Percentiles rank a stretch among this genome's conserved stretches.
Evolutionary conservation across 2,113 vertebrate genomes (phyloP).

Genomic region (Rousettus leschenaultii): DNA sequence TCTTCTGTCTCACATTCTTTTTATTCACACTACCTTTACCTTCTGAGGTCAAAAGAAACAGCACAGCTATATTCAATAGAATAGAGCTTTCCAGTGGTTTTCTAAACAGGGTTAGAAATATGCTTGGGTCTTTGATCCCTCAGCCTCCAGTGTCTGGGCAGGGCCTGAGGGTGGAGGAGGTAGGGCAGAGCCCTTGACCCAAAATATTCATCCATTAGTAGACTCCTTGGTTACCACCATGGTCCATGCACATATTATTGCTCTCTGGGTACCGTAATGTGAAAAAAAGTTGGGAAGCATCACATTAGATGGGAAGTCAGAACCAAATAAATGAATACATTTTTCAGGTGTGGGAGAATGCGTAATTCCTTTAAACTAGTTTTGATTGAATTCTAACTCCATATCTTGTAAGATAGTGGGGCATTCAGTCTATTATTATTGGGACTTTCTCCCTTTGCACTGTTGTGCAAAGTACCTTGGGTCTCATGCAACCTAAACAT

Average conservation of each 20-base stretch:
- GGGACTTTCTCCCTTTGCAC: background rate
- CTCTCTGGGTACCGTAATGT: background rate
- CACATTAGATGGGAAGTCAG: background rate
- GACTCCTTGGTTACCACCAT: background rate
- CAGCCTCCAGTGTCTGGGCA: background rate
- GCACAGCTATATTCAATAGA: background rate
- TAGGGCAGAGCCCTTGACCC: background rate
- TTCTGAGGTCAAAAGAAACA: background rate
- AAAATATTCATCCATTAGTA: background rate
- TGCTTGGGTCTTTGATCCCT: background rate
- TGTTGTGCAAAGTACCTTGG: background rate
- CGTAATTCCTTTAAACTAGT: background rate
- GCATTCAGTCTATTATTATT: background rate
- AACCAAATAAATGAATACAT: background rate
- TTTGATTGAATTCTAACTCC: background rate
- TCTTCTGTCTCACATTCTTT: background rate
- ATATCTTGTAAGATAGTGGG: background rate
- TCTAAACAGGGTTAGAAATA: background rate
- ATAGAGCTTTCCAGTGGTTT: background rate
- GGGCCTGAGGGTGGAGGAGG: background rate
- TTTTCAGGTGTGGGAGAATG: background rate
- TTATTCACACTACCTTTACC: background rate
- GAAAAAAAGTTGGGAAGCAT: background rate
- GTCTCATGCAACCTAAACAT: background rate
- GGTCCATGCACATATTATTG: background rate